phyloP scores from a whole-genome alignment of 2,797 vertebrate genomes.

The Darevskia nairensis region DNA sequence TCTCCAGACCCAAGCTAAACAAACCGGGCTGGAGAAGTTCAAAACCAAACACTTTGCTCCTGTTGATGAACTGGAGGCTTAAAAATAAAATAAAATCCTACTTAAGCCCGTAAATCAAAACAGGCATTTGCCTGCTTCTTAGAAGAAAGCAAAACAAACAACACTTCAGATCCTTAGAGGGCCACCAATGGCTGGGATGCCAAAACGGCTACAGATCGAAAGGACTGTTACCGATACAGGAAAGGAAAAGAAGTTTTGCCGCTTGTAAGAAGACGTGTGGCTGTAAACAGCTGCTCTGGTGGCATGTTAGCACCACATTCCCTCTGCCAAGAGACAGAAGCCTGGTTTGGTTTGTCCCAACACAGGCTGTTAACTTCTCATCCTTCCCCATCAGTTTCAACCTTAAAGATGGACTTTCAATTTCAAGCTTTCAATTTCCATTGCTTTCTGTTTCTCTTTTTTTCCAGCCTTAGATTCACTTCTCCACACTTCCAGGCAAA shows the following conservation, averaged over 20 bases:
- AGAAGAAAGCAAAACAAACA: not conserved
- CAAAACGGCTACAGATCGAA: not conserved
- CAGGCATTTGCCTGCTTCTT: not conserved
- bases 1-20: constrained; percentile 66
- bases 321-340: not conserved
- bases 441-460: too few relatives aligned
- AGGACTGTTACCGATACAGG: not conserved
- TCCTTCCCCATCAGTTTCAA: not conserved
- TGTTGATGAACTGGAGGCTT: constrained; percentile 51
- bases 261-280: not conserved
- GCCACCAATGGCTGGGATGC: not conserved
- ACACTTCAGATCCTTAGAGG: not conserved
- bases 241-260: not conserved
- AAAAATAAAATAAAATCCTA: constrained; percentile 1
- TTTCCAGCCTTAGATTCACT: not conserved
- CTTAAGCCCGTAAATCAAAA: constrained; percentile 20
- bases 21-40: constrained; percentile 38
- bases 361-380: not conserved
- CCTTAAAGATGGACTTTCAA: not conserved
- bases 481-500: too few relatives aligned
- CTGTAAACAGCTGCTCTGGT: not conserved
- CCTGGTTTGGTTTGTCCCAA: not conserved
- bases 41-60: constrained; percentile 60
- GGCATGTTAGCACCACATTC: not conserved
- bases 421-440: too few relatives aligned